Base-by-base conservation (phyloP, 2,888 invertebrate genomes). In the Acleris sparsana region DNA sequence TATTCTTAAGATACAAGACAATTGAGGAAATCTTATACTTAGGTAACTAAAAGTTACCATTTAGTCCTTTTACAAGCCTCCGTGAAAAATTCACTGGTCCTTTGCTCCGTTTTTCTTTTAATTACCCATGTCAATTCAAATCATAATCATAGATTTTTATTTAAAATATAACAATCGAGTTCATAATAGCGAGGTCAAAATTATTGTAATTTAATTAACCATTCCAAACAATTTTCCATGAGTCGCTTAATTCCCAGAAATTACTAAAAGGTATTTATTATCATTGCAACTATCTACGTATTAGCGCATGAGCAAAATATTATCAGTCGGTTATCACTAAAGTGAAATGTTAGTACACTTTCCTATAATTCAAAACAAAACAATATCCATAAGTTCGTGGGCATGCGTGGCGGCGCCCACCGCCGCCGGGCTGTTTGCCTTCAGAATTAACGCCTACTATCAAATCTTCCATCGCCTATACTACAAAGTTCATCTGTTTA, bases 401-500 rank as follows among this genome's bases (percentile, higher is more conserved):
- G 33, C 33, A 33, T 33, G 57, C 22, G 29, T 44, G 44, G 43
- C 39, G 56, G 55, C 65, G 60, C 51, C 65, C n/a, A n/a, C n/a
- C 60, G 48, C 55, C 55, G 58, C 43, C 29, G 53, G 33, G 53
- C 68, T 79, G 80, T 89, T 85, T 87, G 78, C 79, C 61, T 72
- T 71, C 65, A 64, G 80, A 84, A 82, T 92, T 91, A 91, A 85
- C 89, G 83, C 80, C 82, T 87, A 73, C 85, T 88, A 91, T 92
- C 91, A 90, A 88, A 88, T 83, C 82, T 83, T 79, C 78, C 85
- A 87, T 87, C 80, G 85, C 80, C 83, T 85, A 87, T 86, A 86
- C 85, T 53, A 87, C 84, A 85, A 80, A 82, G 82, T 81, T 79
- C 78, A 82, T 84, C 75, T 88, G 88, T 92, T 88, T 89, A 73